These are phyloP conservation scores for Cariama cristata DNA, from an alignment of 2,113 vertebrate species.

Conservation along the genomic window DNA sequence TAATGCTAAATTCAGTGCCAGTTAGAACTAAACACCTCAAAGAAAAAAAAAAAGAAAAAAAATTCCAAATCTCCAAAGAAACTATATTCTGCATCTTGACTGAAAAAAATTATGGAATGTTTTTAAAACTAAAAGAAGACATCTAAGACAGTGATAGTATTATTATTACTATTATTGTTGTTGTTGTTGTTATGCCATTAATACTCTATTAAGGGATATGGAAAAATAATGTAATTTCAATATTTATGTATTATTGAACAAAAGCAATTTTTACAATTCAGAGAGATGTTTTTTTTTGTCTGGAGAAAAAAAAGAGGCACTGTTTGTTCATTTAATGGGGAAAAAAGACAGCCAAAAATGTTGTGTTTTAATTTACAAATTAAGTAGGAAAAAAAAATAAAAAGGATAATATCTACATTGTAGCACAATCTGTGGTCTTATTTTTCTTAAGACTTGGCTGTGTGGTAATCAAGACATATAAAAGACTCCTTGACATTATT, in stretches of 20 bases:
- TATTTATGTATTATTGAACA: neutral
- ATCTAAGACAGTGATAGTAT: neutral
- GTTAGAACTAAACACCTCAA: neutral
- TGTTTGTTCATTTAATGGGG: neutral
- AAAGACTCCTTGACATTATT: neutral
- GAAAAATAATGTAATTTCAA: neutral
- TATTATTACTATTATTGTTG: neutral
- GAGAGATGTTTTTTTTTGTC: neutral
- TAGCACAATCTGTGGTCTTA: neutral
- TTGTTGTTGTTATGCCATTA: neutral
- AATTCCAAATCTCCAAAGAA: neutral
- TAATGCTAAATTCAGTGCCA: neutral
- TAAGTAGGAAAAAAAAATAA: neutral
- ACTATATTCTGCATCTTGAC: neutral
- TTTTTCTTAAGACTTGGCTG: neutral
- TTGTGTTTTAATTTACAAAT: neutral
- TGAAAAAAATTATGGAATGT: neutral
- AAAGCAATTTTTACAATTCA: neutral
- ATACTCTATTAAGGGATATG: neutral
- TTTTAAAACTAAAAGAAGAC: neutral
- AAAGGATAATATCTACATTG: neutral
- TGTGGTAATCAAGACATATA: neutral
- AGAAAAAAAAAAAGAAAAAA: neutral
- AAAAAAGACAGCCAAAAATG: neutral
- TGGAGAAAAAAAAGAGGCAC: neutral